phyloP scores from a whole-genome alignment of 2,888 invertebrate species.

The Drosophila mercatorum region DNA sequence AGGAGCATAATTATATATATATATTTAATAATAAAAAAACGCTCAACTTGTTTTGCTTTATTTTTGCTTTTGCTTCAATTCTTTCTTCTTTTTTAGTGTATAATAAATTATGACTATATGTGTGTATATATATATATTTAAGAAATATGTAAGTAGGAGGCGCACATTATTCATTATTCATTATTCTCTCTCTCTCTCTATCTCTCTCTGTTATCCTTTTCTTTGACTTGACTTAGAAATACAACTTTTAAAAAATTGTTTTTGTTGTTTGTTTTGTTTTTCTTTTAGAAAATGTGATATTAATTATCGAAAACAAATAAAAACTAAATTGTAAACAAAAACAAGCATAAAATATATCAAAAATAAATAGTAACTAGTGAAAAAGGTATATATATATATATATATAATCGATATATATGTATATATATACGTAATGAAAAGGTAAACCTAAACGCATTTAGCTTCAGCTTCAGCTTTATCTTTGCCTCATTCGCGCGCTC shows the following conservation, averaged over 20 bases:
- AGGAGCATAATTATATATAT: conserved; percentile 21
- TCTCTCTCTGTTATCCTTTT: conserved; percentile 11
- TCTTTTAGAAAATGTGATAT: conserved; percentile 57
- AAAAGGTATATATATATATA: conserved; percentile 43
- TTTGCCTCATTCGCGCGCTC: background rate
- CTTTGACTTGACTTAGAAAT: conserved; percentile 41
- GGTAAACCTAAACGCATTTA: conserved; percentile 44
- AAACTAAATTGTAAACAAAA: conserved; percentile 31
- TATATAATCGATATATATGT: conserved; percentile 30
- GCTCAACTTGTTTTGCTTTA: conserved; percentile 61
- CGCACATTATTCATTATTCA: conserved; percentile 38
- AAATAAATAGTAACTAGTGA: conserved; percentile 65
- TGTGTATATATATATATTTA: conserved; percentile 36
- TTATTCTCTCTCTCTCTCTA: conserved; percentile 23
- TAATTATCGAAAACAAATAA: conserved; percentile 29
- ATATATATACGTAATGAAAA: conserved; percentile 31
- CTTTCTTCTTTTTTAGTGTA: conserved; percentile 54
- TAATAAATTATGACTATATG: conserved; percentile 68
- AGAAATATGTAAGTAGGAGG: conserved; percentile 65
- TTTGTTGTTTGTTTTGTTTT: conserved; percentile 25
- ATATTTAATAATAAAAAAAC: conserved; percentile 20
- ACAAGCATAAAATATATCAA: conserved; percentile 16
- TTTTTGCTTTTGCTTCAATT: conserved; percentile 46
- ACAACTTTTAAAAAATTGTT: conserved; percentile 59
- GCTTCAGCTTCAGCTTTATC: conserved; percentile 8